Evolutionary conservation across 37 sponge, comb jelly and placozoan genomes (phyloP).

Genomic region (Cliona cf. orientalis): DNA sequence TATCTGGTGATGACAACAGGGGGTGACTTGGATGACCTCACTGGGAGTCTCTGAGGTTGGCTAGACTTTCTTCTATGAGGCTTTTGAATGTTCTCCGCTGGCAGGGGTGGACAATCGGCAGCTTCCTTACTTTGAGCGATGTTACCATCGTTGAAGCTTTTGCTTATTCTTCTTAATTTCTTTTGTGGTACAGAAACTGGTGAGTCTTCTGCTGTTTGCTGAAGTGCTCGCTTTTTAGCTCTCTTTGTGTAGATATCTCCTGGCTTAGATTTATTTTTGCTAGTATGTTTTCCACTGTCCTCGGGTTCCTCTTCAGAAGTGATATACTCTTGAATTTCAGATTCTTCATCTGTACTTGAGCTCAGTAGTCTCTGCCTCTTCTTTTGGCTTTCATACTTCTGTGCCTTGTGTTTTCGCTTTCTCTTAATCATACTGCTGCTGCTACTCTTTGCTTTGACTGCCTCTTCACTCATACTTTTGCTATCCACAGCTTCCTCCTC

Average conservation of each 20-base stretch:
- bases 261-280: not conserved
- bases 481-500: no score
- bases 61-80: not conserved
- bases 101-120: not conserved
- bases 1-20: conserved; percentile 39
- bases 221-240: not conserved
- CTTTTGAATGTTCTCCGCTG: no score
- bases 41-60: conserved; percentile 1
- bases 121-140: not conserved
- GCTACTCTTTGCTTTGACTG: no score
- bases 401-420: not conserved
- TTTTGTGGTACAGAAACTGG: not conserved
- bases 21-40: conserved; percentile 12
- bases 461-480: no score
- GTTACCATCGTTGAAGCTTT: not conserved
- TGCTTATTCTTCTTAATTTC: not conserved
- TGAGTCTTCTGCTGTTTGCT: not conserved
- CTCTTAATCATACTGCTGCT: not conserved
- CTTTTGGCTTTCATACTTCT: not conserved
- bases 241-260: not conserved
- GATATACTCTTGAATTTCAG: not conserved
- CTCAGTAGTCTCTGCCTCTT: not conserved
- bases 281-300: not conserved
- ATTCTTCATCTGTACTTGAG: not conserved
- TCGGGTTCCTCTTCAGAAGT: not conserved